Evolutionary conservation across 2,888 invertebrate species (phyloP), one percentile per base, ranked within the genome.

Genomic region (Acanthosepion pharaonis): DNA sequence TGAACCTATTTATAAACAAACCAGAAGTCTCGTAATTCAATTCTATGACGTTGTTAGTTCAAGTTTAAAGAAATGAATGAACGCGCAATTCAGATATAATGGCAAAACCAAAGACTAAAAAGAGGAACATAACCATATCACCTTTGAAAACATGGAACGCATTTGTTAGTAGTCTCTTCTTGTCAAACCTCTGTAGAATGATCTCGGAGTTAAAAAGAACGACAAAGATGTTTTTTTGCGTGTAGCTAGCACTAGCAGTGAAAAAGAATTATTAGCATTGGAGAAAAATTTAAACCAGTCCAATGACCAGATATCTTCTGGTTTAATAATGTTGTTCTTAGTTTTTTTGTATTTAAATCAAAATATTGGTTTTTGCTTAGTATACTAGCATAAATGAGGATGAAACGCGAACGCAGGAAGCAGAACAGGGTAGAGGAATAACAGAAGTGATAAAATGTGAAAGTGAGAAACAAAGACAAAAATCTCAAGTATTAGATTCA

Each of bases 111-210:
- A 42, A 42, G 15, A 53, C 15, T 15, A 55, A 5, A 4, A 59
- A 59, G 59, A 59, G 23, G 59, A 59, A 59, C 59, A 59, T 18
- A 78, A 78, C 78, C n/a, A 33, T 28, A n/a, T 33, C 78, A 78
- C 78, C 78, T 78, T 33, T n/a, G n/a, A 78, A 78, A 78, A 78
- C 78, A 78, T n/a, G 78, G 78, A 78, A 78, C 78, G n/a, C 78
- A n/a, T 78, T 78, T 78, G 78, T 78, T 33, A 78, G 78, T 78
- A 18, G 78, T n/a, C n/a, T n/a, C n/a, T 78, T 15, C 78, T 78
- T 78, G n/a, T 78, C n/a, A 33, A 78, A 11, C n/a, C 15, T n/a
- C 15, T 33, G 78, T 15, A n/a, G 20, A 59, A 59, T 6, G 59
- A 23, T 59, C 23, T 25, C 59, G 5, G 23, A 20, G 5, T 15